Conservation (phyloP, 2,113 vertebrate genomes). For the Sialia sialis region DNA sequence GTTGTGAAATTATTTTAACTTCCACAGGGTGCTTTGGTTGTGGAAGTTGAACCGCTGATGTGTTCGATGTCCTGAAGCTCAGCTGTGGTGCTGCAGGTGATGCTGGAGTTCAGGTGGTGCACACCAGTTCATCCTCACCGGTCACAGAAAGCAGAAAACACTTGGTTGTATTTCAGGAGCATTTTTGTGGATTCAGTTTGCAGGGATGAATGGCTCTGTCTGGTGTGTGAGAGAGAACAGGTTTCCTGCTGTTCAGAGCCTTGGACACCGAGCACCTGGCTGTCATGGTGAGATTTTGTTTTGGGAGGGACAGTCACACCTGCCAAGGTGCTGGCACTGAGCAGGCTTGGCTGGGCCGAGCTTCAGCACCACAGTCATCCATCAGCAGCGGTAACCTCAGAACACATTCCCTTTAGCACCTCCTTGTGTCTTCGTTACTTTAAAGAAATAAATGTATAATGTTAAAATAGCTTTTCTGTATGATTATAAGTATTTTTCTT, state of each 20-base stretch:
- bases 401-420: background rate
- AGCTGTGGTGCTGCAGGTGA: background rate
- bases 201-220: background rate
- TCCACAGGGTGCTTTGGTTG: background rate
- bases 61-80: background rate
- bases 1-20: too few relatives aligned
- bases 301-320: background rate
- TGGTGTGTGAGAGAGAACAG: background rate
- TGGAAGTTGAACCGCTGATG: background rate
- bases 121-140: too few relatives aligned
- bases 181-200: background rate
- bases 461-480: too few relatives aligned
- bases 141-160: background rate
- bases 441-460: too few relatives aligned
- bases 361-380: background rate
- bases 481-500: too few relatives aligned
- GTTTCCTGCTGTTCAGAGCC: background rate
- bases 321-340: background rate
- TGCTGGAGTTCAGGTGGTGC: rapidly evolving
- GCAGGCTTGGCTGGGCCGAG: background rate
- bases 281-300: background rate
- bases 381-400: background rate
- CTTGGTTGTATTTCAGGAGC: background rate
- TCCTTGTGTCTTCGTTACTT: background rate
- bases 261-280: background rate